phyloP scores from a whole-genome alignment of 2,888 invertebrate species.

The Lucinisca nassula region DNA sequence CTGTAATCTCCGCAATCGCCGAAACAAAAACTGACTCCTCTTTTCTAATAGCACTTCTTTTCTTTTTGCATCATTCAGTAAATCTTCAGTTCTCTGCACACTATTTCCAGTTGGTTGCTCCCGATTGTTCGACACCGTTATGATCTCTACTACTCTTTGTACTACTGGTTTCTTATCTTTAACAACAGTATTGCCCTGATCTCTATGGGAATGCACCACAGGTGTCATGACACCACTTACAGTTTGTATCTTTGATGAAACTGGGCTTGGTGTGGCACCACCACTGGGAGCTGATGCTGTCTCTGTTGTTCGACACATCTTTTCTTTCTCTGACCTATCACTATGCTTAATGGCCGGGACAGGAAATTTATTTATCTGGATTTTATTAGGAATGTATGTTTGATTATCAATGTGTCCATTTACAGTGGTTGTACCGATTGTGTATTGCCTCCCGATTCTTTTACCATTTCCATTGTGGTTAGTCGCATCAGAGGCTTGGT shows the following conservation, averaged over 20 bases:
- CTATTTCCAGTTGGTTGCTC: neutral
- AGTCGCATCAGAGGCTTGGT: constrained; percentile 68
- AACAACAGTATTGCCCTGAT: neutral
- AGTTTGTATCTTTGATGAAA: neutral
- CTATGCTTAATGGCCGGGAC: neutral
- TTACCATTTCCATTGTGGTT: constrained; percentile 61
- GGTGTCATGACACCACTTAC: neutral
- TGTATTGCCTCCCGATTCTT: constrained; percentile 50
- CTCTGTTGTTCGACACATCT: constrained; percentile 58
- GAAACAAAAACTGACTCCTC: constrained; percentile 92
- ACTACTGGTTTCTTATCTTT: neutral
- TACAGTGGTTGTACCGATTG: constrained; percentile 48
- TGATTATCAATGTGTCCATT: constrained; percentile 57
- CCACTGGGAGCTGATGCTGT: neutral
- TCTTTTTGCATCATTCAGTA: constrained; percentile 60
- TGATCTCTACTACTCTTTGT: neutral
- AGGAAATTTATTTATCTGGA: neutral
- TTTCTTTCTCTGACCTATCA: neutral
- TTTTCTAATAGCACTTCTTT: constrained; percentile 81
- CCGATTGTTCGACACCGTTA: neutral
- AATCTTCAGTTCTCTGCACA: constrained; percentile 50
- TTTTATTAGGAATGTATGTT: neutral
- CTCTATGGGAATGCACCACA: neutral
- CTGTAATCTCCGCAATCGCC: constrained; percentile 93
- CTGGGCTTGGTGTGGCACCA: neutral